Evolutionary conservation across 35 echinoderm and acorn worm genomes (phyloP), one percentile per base, ranked within the genome.

Genomic region (Amphiura filiformis): DNA sequence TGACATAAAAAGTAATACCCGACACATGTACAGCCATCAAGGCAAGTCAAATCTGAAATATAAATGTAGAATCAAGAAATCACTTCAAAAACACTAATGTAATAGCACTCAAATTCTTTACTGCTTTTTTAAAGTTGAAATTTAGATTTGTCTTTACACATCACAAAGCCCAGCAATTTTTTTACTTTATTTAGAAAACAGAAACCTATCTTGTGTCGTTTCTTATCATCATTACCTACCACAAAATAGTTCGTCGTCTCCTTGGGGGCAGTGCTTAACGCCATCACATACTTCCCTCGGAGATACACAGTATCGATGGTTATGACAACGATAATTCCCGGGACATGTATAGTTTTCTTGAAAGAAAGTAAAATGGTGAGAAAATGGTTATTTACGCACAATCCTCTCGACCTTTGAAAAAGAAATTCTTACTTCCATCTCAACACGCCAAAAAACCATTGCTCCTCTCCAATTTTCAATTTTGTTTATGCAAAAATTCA

Each of bases 231-330:
- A 32, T 39, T 0, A 86, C 92, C 80, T 86, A 93, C 92, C 92
- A 86, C 92, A 93, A 44, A 89, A 89, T 31, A 81, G 38, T 38
- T 93, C 92, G 75, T 93, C 92, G 35, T 93, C 92, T 32, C 86
- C 39, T 33, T 85, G 1, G 12, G 87, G 87, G 77, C 92, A 93
- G 22, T 93, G 82, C 38, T 78, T 86, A 33, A 93, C 32, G 20
- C 82, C 87, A 86, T 93, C 92, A 44, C 92, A 93, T 35, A 86
- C 11, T 30, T 93, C 41, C 56, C 35, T 17, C 20, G 36, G 87
- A 0, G 87, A 78, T 0, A 93, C 47, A 39, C 92, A 93, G 52
- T 93, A 85, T 0, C 36, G 26, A 3, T 33, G 44, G 15, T 40
- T n/a, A 11, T 80, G 92, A 35, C 92, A 93, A 65, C 65, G 81